These are phyloP conservation scores for Microcebus griseorufus DNA, from an alignment of 2,113 vertebrate genomes.

Conservation along the genomic window DNA sequence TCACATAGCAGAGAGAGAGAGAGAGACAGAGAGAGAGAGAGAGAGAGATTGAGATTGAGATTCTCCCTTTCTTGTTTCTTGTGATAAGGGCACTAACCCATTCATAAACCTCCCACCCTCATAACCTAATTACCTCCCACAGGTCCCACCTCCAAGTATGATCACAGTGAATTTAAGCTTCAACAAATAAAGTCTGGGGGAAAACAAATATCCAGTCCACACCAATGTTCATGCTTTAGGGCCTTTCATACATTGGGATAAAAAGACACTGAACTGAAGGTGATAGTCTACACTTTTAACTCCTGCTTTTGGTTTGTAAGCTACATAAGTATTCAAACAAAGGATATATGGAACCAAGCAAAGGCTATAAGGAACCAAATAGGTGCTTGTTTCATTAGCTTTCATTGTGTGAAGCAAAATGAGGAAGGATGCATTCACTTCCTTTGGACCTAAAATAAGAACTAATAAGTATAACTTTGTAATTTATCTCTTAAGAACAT, in stretches of 20 bases:
- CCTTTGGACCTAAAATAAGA: not conserved
- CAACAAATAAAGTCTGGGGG: not conserved
- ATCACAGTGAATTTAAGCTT: not conserved
- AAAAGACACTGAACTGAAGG: not conserved
- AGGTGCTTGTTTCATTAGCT: not conserved
- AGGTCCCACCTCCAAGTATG: not conserved
- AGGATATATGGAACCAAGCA: not conserved
- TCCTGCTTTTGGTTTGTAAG: not conserved
- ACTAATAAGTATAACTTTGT: not conserved
- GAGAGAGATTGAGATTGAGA: too few relatives aligned
- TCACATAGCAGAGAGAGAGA: not conserved
- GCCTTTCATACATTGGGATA: not conserved
- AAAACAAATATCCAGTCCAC: not conserved
- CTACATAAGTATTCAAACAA: not conserved
- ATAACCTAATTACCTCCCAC: not conserved
- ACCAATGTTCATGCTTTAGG: not conserved
- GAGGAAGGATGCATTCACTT: constrained; percentile 10
- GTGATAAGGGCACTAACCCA: not conserved
- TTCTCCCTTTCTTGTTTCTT: not conserved
- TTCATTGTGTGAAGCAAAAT: not conserved
- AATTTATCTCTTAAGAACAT: not conserved
- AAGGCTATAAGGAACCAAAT: not conserved
- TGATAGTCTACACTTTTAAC: not conserved
- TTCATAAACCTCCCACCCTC: not conserved
- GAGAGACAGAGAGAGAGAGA: too few relatives aligned